Conservation (phyloP, 2,797 vertebrate genomes). For the Takifugu rubripes region DNA sequence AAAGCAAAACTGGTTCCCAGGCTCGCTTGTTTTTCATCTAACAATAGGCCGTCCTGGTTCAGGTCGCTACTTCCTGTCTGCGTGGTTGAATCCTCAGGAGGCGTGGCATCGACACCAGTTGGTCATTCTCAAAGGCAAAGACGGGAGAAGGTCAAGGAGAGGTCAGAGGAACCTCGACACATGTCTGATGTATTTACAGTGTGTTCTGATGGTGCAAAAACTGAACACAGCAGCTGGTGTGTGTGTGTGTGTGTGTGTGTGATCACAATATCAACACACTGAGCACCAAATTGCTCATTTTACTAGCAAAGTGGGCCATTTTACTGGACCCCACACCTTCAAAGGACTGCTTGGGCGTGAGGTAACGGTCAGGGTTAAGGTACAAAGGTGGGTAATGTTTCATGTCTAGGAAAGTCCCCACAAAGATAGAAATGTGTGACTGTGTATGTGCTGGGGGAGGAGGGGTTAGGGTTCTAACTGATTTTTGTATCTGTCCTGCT, state of each 20-base stretch:
- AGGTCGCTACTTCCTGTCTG: slow-evolving; percentile 15
- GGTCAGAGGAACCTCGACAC: slow-evolving; percentile 38
- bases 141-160: slow-evolving; percentile 32
- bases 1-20: not conserved
- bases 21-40: not conserved
- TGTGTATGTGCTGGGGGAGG: too few relatives aligned
- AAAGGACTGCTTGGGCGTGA: not conserved
- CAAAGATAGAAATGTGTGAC: too few relatives aligned
- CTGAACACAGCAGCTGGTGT: slow-evolving; percentile 48
- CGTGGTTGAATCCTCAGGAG: slow-evolving; percentile 5
- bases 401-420: too few relatives aligned
- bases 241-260: not conserved
- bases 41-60: slow-evolving; percentile 39
- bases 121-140: slow-evolving; percentile 36
- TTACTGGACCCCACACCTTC: slow-evolving; percentile 9
- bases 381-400: too few relatives aligned
- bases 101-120: slow-evolving; percentile 41
- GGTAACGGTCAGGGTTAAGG: too few relatives aligned
- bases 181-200: slow-evolving; percentile 32
- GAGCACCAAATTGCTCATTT: too few relatives aligned
- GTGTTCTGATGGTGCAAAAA: slow-evolving; percentile 36
- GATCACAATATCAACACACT: too few relatives aligned
- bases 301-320: slow-evolving; percentile 1
- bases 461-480: too few relatives aligned
- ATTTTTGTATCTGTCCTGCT: too few relatives aligned